These are phyloP conservation scores for Liolophura sinensis DNA, from an alignment of 1,140 invertebrate genomes.

Conservation along the genomic window DNA sequence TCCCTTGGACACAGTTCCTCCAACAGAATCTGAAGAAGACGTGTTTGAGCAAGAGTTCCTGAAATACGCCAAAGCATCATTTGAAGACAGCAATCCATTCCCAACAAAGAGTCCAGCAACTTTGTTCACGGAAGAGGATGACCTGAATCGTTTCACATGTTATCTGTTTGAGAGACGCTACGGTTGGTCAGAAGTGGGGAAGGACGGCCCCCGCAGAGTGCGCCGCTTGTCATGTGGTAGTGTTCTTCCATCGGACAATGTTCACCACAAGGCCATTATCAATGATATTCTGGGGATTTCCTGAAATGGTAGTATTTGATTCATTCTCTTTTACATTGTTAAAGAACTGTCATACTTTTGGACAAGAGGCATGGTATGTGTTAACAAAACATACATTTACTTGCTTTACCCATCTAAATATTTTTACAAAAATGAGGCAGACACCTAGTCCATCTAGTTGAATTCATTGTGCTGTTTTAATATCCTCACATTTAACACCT, in stretches of 20 bases:
- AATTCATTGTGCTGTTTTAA: no score
- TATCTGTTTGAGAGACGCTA: constrained; percentile 34
- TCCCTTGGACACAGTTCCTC: no score
- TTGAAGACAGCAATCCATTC: constrained; percentile 22
- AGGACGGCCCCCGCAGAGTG: constrained; percentile 14
- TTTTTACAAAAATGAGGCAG: no score
- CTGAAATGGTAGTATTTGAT: constrained; percentile 18
- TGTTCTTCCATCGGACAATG: constrained; percentile 12
- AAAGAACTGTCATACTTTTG: not conserved
- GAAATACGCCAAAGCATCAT: not conserved
- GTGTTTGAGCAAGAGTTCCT: constrained; percentile 8
- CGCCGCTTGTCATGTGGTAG: constrained; percentile 16
- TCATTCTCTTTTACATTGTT: not conserved
- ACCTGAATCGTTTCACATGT: constrained; percentile 22
- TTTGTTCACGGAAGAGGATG: constrained; percentile 13
- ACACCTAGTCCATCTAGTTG: no score
- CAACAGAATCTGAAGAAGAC: constrained; percentile 6
- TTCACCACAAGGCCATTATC: constrained; percentile 16
- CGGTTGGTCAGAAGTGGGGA: constrained; percentile 34
- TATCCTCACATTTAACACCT: no score
- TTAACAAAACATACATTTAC: not conserved
- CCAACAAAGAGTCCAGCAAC: constrained; percentile 5
- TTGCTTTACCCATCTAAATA: no score
- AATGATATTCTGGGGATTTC: constrained; percentile 17
- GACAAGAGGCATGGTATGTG: not conserved